These are phyloP conservation scores for Sterrhoptilus dennistouni DNA, from an alignment of 2,113 vertebrate species.

Conservation along the genomic window DNA sequence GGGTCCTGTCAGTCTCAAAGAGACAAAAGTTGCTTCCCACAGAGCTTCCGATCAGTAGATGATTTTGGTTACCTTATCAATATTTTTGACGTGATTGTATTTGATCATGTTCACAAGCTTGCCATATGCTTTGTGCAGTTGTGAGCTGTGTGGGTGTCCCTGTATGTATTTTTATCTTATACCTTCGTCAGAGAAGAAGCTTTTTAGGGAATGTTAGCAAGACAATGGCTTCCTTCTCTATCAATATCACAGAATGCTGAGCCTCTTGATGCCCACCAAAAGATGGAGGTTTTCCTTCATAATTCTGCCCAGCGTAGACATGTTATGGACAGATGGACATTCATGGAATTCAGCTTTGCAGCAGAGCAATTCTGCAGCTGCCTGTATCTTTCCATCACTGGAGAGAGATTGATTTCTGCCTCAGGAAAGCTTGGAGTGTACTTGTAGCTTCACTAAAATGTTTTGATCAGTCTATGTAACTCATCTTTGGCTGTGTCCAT, in stretches of 20 bases:
- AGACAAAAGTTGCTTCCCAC: background rate
- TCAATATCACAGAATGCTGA: background rate
- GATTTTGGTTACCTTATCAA: background rate
- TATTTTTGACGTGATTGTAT: background rate
- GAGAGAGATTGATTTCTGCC: conserved; percentile 43
- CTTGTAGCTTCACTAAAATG: background rate
- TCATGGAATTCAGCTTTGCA: background rate
- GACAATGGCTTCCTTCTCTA: background rate
- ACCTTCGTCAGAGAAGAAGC: background rate
- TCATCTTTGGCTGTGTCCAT: background rate
- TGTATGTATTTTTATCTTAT: conserved; percentile 1
- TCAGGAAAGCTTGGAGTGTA: conserved; percentile 25
- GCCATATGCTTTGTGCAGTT: conserved; percentile 24
- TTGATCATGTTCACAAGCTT: background rate
- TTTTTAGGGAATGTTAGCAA: background rate
- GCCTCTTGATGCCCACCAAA: background rate
- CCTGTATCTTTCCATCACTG: conserved; percentile 4
- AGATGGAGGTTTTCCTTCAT: background rate
- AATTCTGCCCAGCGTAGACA: background rate
- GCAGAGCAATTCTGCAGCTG: background rate
- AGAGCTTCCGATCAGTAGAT: background rate
- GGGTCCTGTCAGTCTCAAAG: background rate
- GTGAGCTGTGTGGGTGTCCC: conserved; percentile 17
- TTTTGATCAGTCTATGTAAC: background rate
- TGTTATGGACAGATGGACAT: background rate